Evolutionary conservation across 2,888 invertebrate species (phyloP).

Genomic region (Leptarthrus brevirostris): DNA sequence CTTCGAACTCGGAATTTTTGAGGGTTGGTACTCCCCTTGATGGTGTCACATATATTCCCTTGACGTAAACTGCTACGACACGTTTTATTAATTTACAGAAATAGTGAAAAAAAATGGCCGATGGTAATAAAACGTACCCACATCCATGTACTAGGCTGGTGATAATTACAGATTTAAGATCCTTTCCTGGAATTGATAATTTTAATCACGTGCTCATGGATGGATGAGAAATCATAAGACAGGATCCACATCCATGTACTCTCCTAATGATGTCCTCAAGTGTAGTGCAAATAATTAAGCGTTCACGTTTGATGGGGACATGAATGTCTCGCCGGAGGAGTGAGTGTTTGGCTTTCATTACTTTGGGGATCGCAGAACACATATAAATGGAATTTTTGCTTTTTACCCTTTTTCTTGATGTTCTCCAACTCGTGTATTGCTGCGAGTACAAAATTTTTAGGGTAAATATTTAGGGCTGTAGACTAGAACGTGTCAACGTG

Average conservation of each 20-base stretch:
- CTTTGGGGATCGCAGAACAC: constrained; percentile 14
- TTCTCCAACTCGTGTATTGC: neutral
- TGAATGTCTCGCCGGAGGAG: neutral
- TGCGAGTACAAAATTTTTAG: neutral
- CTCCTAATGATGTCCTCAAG: constrained; percentile 46
- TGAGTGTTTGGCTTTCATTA: constrained; percentile 50
- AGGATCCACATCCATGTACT: neutral
- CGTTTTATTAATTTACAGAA: constrained; percentile 53
- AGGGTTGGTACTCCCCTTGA: constrained; percentile 22
- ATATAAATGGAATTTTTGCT: constrained; percentile 7
- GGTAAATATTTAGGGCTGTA: constrained; percentile 49
- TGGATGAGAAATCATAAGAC: neutral
- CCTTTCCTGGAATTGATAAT: constrained; percentile 47
- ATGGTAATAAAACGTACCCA: constrained; percentile 48
- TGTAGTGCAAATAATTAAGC: constrained; percentile 52
- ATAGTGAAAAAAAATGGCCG: constrained; percentile 46
- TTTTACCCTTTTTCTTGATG: constrained; percentile 10
- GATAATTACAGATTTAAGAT: constrained; percentile 51
- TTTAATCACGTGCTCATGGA: constrained; percentile 47
- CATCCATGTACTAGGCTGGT: constrained; percentile 47
- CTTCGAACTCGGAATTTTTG: constrained; percentile 12
- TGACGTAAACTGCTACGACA: constrained; percentile 44
- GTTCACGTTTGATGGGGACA: constrained; percentile 11
- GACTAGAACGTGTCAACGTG: constrained; percentile 49
- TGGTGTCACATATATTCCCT: constrained; percentile 29